A percentile compares a stretch with the other conserved stretches of the same genome.
Conservation (phyloP, 2,113 vertebrate genomes). For the Bubalus kerabau region DNA sequence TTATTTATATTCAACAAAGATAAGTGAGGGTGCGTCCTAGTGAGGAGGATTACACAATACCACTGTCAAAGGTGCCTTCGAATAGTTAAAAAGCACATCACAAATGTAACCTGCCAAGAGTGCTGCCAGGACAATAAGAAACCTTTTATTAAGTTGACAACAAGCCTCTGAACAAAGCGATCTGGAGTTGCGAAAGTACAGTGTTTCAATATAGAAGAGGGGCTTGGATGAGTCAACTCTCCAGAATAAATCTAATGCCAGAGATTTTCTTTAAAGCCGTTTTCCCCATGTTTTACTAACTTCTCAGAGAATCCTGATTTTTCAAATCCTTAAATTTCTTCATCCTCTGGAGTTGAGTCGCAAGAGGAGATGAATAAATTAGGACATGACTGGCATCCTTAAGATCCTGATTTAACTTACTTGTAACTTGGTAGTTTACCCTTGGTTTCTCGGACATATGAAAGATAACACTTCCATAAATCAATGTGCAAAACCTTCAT, state of each 20-base stretch:
- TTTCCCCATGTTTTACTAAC: not conserved
- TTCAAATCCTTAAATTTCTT: not conserved
- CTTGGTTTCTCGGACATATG: slow-evolving; percentile 99
- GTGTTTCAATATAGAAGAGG: not conserved
- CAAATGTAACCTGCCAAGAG: not conserved
- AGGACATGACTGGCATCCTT: not conserved
- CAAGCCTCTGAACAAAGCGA: not conserved
- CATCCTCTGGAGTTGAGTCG: not conserved
- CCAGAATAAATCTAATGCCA: not conserved
- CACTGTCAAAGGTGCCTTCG: not conserved
- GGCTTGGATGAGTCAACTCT: not conserved
- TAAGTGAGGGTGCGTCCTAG: not conserved
- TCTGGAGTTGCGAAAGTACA: not conserved
- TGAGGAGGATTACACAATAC: not conserved
- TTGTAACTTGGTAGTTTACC: slow-evolving; percentile 99
- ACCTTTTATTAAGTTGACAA: not conserved
- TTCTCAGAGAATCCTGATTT: slow-evolving; percentile 20
- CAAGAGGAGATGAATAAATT: not conserved
- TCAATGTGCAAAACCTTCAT: slow-evolving; percentile 99
- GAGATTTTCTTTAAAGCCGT: not conserved
- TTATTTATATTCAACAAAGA: not conserved
- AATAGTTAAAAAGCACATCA: not conserved
- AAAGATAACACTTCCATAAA: slow-evolving; percentile 99
- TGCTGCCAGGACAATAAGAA: not conserved
- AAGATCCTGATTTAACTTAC: slow-evolving; percentile 83